Percentiles rank a stretch among this genome's conserved stretches.
Evolutionary conservation across 2,888 invertebrate genomes (phyloP).

Genomic region (Thelaira solivaga): DNA sequence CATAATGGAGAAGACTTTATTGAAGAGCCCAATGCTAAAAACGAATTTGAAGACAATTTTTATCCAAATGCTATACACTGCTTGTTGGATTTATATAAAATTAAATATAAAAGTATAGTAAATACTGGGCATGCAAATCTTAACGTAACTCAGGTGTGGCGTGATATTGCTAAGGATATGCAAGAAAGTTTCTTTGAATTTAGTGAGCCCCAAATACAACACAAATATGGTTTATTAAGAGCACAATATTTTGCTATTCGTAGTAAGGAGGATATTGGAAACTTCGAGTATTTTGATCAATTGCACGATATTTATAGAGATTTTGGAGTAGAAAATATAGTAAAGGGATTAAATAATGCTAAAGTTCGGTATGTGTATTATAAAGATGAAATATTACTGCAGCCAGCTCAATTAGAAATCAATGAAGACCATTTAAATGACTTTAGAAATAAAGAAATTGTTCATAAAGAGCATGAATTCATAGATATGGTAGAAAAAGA

Average conservation of each 20-base stretch:
- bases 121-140: neutral
- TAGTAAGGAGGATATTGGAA: slow-evolving; percentile 55
- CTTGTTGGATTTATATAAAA: slow-evolving; percentile 62
- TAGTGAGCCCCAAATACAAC: slow-evolving; percentile 53
- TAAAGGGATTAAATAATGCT: neutral
- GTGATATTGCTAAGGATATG: slow-evolving; percentile 62
- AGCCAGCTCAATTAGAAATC: neutral
- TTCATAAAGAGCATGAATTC: slow-evolving; percentile 63
- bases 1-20: slow-evolving; percentile 42
- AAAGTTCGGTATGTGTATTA: neutral
- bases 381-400: slow-evolving; percentile 44
- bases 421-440: neutral
- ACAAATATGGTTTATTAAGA: slow-evolving; percentile 56
- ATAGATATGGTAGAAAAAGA: slow-evolving; percentile 63
- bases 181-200: slow-evolving; percentile 64
- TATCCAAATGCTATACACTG: slow-evolving; percentile 66
- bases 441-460: slow-evolving; percentile 56
- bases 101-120: slow-evolving; percentile 50
- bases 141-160: slow-evolving; percentile 47
- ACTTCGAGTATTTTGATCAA: slow-evolving; percentile 63
- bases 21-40: neutral
- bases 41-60: slow-evolving; percentile 57
- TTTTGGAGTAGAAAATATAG: slow-evolving; percentile 23
- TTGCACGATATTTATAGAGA: slow-evolving; percentile 64
- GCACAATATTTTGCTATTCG: slow-evolving; percentile 59